Base-by-base conservation (phyloP, 2,797 vertebrate species). In the Sphenopsis melanotis region DNA sequence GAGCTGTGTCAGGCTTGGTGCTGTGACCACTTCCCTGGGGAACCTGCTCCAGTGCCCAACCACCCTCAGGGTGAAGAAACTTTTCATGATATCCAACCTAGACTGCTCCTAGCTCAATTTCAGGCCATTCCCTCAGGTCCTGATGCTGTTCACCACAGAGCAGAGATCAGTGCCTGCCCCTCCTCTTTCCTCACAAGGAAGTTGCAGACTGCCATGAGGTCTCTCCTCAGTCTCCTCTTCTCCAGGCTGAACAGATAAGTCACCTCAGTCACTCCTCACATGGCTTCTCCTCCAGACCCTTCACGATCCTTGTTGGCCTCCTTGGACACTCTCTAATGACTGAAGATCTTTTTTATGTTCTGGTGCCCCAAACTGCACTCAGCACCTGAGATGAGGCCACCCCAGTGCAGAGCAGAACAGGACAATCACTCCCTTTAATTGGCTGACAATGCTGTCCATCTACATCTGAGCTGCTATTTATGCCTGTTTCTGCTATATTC, bases 331-430 rank as follows among this genome's bases (percentile, higher is more conserved):
- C 41, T 41, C 14, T 55, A 61, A 47, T 30, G 17, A 46, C 12
- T 61, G 34, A 34, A 26, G 53, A 21, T 26, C 39, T 39, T 68
- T 52, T n/a, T 39, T 18, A 30, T 36, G 32, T 63, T 70, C 26
- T 47, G 41, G 30, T 41, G 15, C 17, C 34, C 56, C 41, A 47
- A 78, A 47, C 11, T 21, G 26, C 64, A 61, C 21, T 61, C 34
- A 41, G 17, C 3, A 7, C 20, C 53, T 21, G 24, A 41, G 17
- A 41, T 46, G 63, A 68, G n/a, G 13, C 36, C 46, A n/a, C 39
- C 5, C 5, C 47, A 68, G 19, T 6, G 47, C 24, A 39, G 24
- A 46, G 23, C n/a, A 46, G 16, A 68, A 20, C 0, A 0, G 34
- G 24, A 77, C 34, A 47, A 55, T 41, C 30, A 36, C 8, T 4